Conservation (phyloP, 2,113 vertebrate genomes). For the Danionella cerebrum region DNA sequence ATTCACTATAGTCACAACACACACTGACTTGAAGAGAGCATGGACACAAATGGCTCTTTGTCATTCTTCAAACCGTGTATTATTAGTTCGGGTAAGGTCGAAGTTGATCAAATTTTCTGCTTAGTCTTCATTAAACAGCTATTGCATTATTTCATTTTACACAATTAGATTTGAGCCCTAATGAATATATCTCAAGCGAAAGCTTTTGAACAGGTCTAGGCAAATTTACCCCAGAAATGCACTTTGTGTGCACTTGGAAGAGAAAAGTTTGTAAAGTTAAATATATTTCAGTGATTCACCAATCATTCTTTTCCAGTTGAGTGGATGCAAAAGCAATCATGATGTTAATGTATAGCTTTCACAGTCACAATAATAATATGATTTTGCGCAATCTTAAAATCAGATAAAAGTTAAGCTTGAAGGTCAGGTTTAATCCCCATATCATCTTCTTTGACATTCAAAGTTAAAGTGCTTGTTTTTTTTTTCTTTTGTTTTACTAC, state of each 20-base stretch:
- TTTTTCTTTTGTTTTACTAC: neutral
- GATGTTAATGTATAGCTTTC: neutral
- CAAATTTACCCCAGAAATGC: slow-evolving; percentile 54
- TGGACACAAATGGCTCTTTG: slow-evolving; percentile 58
- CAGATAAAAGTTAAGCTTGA: neutral
- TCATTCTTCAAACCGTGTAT: slow-evolving; percentile 51
- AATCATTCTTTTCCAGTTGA: no score
- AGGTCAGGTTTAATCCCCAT: neutral
- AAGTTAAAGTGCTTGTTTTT: slow-evolving; percentile 7
- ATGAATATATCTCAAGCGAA: slow-evolving; percentile 54
- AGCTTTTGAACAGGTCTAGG: slow-evolving; percentile 57
- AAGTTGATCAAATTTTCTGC: slow-evolving; percentile 71
- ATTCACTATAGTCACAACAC: slow-evolving; percentile 26
- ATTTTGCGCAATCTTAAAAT: neutral
- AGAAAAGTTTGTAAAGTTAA: slow-evolving; percentile 4
- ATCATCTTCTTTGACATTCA: slow-evolving; percentile 18
- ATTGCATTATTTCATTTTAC: slow-evolving; percentile 75
- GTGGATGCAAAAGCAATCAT: neutral
- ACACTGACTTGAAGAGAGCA: slow-evolving; percentile 6
- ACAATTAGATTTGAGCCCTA: slow-evolving; percentile 60
- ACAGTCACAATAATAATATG: neutral
- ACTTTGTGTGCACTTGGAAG: slow-evolving; percentile 38
- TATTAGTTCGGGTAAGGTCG: slow-evolving; percentile 68
- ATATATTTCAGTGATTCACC: slow-evolving; percentile 16
- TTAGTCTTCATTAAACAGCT: slow-evolving; percentile 71